Evolutionary conservation across 2,888 invertebrate species (phyloP).

Genomic region (Caradrina kadenii): DNA sequence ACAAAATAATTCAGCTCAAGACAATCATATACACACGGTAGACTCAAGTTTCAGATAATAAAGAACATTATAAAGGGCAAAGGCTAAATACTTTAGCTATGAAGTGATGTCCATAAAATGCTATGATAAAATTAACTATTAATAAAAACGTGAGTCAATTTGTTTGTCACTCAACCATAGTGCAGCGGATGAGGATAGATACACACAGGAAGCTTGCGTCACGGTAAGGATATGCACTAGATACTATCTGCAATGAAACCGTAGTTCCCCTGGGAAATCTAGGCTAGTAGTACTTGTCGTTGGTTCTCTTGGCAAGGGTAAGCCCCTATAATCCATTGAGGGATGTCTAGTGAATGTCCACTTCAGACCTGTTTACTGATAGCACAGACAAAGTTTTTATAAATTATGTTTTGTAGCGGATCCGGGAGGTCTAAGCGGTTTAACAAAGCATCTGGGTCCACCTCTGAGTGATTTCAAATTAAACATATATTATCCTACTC

Average conservation of each 20-base stretch:
- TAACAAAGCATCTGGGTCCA: no score
- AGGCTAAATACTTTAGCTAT: slow-evolving; percentile 51
- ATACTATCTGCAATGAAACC: slow-evolving; percentile 48
- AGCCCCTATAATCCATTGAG: not conserved
- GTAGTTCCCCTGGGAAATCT: slow-evolving; percentile 55
- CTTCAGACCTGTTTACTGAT: slow-evolving; percentile 10
- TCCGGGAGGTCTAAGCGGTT: not conserved
- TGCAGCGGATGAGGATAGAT: slow-evolving; percentile 57
- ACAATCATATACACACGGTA: not conserved
- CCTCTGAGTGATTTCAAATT: no score
- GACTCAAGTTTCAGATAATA: slow-evolving; percentile 30
- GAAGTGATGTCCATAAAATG: slow-evolving; percentile 39
- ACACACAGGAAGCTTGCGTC: slow-evolving; percentile 56
- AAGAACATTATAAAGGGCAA: slow-evolving; percentile 39
- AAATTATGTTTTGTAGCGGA: not conserved
- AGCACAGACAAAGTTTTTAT: not conserved
- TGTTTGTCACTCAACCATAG: slow-evolving; percentile 50
- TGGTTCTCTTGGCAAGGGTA: not conserved
- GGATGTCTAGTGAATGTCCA: not conserved
- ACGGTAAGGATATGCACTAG: slow-evolving; percentile 56
- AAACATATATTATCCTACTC: no score
- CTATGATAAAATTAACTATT: slow-evolving; percentile 49
- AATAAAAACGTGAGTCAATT: slow-evolving; percentile 59
- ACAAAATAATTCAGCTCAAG: slow-evolving; percentile 4
- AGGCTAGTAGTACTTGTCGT: slow-evolving; percentile 30